A percentile compares a stretch with the other conserved stretches of the same genome.
Conservation (phyloP, 2,888 invertebrate species). For the Torymus aiolomorphi region DNA sequence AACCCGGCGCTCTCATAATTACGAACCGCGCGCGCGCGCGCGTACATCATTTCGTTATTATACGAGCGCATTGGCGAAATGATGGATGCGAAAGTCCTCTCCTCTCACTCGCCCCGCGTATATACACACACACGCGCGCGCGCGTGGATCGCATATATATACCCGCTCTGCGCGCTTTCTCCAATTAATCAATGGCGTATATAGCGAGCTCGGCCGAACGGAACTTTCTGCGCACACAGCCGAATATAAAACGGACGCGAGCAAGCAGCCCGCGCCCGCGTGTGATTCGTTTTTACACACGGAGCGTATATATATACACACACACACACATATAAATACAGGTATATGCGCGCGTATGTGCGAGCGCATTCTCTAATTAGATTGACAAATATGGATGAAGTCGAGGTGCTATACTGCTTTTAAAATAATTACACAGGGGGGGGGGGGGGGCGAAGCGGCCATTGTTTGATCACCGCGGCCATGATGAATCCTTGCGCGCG, state of each 20-base stretch:
- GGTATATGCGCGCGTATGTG: neutral
- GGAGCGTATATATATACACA: neutral
- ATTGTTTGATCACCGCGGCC: conserved; percentile 39
- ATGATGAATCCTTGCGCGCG: conserved; percentile 25
- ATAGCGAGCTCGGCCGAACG: conserved; percentile 11
- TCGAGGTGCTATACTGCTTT: conserved; percentile 19
- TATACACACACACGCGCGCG: too few relatives aligned
- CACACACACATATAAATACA: neutral
- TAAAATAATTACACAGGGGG: conserved; percentile 47
- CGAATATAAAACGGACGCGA: conserved; percentile 26
- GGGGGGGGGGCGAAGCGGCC: too few relatives aligned
- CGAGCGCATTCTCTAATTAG: conserved; percentile 42
- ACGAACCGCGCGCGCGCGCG: neutral
- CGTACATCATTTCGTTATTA: conserved; percentile 29
- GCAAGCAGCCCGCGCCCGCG: conserved; percentile 5
- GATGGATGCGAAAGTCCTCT: conserved; percentile 26
- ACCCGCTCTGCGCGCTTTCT: neutral
- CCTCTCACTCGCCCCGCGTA: too few relatives aligned
- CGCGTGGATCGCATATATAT: too few relatives aligned
- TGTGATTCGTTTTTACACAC: conserved; percentile 19
- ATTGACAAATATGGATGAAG: conserved; percentile 42
- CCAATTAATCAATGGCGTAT: conserved; percentile 48
- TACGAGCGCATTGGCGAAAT: conserved; percentile 4
- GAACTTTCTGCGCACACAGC: conserved; percentile 12
- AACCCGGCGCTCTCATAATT: conserved; percentile 25